phyloP scores from a whole-genome alignment of 2,797 vertebrate genomes.

The Eulemur albifrons region DNA sequence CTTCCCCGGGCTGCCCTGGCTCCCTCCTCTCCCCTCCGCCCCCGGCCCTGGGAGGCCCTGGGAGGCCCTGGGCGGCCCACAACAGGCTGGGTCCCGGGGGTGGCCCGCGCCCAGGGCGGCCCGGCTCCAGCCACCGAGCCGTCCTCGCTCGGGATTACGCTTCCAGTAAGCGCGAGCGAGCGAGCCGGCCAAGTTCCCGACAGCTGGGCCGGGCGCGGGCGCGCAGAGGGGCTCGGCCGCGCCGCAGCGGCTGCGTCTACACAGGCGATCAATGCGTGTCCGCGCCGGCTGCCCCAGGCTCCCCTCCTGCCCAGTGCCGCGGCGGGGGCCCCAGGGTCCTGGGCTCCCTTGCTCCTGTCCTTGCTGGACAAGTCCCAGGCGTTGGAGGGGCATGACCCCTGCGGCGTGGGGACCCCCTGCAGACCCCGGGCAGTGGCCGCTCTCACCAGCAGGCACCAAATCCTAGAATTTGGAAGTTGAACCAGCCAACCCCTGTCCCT shows the following conservation, averaged over 20 bases:
- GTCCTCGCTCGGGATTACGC: slow-evolving; percentile 51
- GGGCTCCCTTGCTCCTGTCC: too few relatives aligned
- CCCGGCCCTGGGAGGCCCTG: neutral
- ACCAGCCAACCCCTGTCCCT: neutral
- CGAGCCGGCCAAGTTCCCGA: slow-evolving; percentile 83
- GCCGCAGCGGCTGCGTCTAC: slow-evolving; percentile 71
- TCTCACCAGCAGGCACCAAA: neutral
- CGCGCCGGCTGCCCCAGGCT: neutral
- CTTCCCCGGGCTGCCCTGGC: neutral
- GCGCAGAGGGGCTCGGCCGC: slow-evolving; percentile 51
- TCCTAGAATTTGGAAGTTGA: neutral
- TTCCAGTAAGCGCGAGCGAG: slow-evolving; percentile 79
- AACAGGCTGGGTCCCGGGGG: neutral
- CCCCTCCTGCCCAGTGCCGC: neutral
- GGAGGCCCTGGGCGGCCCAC: neutral
- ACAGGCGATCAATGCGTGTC: slow-evolving; percentile 60
- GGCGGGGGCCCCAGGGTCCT: neutral
- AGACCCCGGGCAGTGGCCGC: fast-evolving
- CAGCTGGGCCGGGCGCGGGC: slow-evolving; percentile 67
- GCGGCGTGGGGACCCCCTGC: neutral
- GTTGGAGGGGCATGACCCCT: neutral
- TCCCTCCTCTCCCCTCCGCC: neutral
- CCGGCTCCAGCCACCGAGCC: neutral
- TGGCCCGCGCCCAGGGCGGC: neutral
- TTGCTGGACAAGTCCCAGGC: neutral